Conservation (phyloP, 2,113 vertebrate species). For the cat (Felis catus) region F.catus_Fca126_mat1.0 CM031427.1:546001-546500, state of each 20-base stretch:
- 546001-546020: not conserved
- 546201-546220: fast-evolving
- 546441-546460: fast-evolving
- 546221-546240: not conserved
- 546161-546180: not conserved
- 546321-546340: not conserved
- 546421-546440: not conserved
- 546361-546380: fast-evolving
- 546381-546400: no score
- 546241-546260: no score
- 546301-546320: not conserved
- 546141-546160: not conserved
- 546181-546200: not conserved
- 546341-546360: fast-evolving
- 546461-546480: no score
- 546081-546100: fast-evolving
- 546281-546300: not conserved
- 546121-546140: fast-evolving
- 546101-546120: not conserved
- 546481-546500: not conserved
- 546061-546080: fast-evolving
- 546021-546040: not conserved
- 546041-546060: fast-evolving
- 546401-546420: not conserved
- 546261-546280: not conserved